Conservation (phyloP, 2,113 vertebrate species). For the Leptosomus discolor region DNA sequence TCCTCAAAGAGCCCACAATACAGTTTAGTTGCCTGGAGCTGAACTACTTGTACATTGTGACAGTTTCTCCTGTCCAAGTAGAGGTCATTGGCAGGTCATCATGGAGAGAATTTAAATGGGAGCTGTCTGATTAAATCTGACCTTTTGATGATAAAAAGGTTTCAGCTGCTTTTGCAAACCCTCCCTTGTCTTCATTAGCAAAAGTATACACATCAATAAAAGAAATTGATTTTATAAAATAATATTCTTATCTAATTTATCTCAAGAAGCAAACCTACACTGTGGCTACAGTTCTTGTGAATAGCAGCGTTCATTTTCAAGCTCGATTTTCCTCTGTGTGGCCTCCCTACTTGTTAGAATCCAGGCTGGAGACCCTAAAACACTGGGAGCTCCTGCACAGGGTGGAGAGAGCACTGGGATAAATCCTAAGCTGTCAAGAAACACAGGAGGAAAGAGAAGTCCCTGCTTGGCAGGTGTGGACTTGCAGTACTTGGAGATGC, state of each 20-base stretch:
- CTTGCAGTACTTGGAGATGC: neutral
- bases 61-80: neutral
- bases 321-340: rapidly evolving
- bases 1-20: neutral
- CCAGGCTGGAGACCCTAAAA: neutral
- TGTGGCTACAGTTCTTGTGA: neutral
- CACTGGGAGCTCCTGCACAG: neutral
- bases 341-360: neutral
- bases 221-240: neutral
- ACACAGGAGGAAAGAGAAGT: neutral
- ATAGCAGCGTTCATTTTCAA: neutral
- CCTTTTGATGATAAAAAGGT: neutral
- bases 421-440: neutral
- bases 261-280: neutral
- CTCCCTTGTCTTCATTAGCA: conserved; percentile 13
- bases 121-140: neutral
- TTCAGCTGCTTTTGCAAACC: neutral
- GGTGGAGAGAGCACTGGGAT: neutral
- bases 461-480: neutral
- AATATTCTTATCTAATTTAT: neutral
- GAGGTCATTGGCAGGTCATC: neutral
- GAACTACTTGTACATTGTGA: neutral
- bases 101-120: neutral
- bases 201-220: neutral
- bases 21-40: neutral